phyloP scores from a whole-genome alignment of 2,888 invertebrate species.

The Idaea aversata region DNA sequence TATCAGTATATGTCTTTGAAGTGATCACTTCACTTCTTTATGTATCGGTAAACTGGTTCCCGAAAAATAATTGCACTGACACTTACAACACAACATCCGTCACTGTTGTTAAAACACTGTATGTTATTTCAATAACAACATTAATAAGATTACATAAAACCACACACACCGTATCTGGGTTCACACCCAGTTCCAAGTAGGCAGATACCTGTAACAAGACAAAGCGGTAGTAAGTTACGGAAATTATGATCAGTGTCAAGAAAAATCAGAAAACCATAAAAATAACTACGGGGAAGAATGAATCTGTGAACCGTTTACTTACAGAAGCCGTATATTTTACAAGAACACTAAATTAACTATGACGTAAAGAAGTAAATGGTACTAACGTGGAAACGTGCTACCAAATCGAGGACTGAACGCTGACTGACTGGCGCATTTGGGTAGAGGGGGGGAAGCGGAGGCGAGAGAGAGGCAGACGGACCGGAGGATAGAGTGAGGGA shows the following conservation, averaged over 20 bases:
- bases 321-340: constrained; percentile 54
- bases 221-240: constrained; percentile 68
- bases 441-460: constrained; percentile 37
- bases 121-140: constrained; percentile 57
- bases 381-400: constrained; percentile 39
- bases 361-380: constrained; percentile 64
- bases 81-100: constrained; percentile 38
- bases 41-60: constrained; percentile 49
- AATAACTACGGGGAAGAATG: constrained; percentile 29
- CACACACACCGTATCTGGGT: constrained; percentile 74
- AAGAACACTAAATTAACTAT: constrained; percentile 67
- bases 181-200: constrained; percentile 76
- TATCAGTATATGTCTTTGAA: constrained; percentile 44
- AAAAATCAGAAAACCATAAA: constrained; percentile 25
- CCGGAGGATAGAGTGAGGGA: constrained; percentile 59
- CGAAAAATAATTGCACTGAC: constrained; percentile 46
- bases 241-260: constrained; percentile 38
- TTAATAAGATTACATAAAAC: constrained; percentile 75
- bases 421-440: constrained; percentile 69
- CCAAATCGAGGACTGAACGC: constrained; percentile 51
- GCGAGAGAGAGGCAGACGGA: constrained; percentile 55
- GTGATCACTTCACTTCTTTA: constrained; percentile 60
- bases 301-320: constrained; percentile 48
- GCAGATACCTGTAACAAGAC: constrained; percentile 79
- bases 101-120: constrained; percentile 48